Conservation (phyloP, 23 tunicate species). For the Styela clava region DNA sequence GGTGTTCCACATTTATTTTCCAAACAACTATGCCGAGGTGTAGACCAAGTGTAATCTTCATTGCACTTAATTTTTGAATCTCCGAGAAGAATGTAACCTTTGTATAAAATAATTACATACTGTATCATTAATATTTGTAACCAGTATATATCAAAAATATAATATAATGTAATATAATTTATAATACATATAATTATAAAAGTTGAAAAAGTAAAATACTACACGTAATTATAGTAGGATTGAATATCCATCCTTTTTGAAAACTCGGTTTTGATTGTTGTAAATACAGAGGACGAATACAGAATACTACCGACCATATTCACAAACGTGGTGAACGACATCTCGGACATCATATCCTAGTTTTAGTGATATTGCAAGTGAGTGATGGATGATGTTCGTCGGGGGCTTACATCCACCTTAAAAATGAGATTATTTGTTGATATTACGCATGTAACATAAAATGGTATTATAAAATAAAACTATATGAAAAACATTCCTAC, state of each 20-base stretch:
- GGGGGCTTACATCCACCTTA: conserved; percentile 14
- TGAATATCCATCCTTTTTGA: too few species aligned
- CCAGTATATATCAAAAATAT: too few species aligned
- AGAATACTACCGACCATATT: conserved; percentile 14
- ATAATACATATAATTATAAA: too few species aligned
- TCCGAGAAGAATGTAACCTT: background rate
- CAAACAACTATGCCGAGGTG: background rate
- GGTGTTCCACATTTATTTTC: conserved; percentile 4
- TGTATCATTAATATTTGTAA: background rate
- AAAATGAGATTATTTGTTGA: background rate
- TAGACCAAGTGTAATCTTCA: background rate
- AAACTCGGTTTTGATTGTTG: too few species aligned
- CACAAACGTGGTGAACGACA: background rate
- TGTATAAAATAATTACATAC: too few species aligned
- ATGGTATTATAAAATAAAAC: too few species aligned
- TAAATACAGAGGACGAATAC: too few species aligned
- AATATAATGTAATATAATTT: background rate
- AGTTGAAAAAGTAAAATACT: too few species aligned
- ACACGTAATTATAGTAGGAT: too few species aligned
- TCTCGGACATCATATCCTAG: conserved; percentile 4
- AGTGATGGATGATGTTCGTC: background rate
- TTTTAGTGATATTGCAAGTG: background rate
- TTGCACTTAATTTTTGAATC: background rate
- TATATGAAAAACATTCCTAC: too few species aligned
- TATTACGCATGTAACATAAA: too few species aligned